Percentiles rank a stretch among this genome's conserved stretches.
Conservation (phyloP, 2,113 vertebrate genomes). For the Dasyornis broadbenti region DNA sequence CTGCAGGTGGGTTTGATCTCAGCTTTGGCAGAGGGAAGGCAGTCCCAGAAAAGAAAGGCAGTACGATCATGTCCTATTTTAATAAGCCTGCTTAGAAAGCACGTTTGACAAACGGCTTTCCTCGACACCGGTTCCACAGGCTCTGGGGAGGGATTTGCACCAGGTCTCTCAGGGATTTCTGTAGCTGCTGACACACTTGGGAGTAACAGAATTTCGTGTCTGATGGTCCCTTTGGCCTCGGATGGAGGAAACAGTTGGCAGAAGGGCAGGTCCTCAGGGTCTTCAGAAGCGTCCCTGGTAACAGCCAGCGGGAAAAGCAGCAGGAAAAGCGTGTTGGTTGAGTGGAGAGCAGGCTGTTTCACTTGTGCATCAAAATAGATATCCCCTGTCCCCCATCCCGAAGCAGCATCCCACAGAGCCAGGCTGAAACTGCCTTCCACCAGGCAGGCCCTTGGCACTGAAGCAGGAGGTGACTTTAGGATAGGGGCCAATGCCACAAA, state of each 20-base stretch:
- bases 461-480: neutral
- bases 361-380: neutral
- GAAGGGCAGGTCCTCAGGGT: neutral
- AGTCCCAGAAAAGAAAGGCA: neutral
- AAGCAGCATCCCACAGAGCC: accelerated
- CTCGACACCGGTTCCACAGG: neutral
- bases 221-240: neutral
- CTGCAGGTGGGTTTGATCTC: accelerated
- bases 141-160: neutral
- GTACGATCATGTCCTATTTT: neutral
- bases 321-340: neutral
- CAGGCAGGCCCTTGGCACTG: neutral
- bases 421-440: neutral
- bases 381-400: neutral
- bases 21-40: neutral
- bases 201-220: neutral
- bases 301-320: neutral
- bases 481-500: accelerated
- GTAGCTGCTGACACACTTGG: neutral
- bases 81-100: neutral
- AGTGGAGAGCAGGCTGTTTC: neutral
- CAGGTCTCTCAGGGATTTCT: neutral
- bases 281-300: neutral
- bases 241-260: neutral
- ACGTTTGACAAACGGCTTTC: neutral